Conservation (phyloP, 2,888 invertebrate species). For the Rhodophaea formosa region DNA sequence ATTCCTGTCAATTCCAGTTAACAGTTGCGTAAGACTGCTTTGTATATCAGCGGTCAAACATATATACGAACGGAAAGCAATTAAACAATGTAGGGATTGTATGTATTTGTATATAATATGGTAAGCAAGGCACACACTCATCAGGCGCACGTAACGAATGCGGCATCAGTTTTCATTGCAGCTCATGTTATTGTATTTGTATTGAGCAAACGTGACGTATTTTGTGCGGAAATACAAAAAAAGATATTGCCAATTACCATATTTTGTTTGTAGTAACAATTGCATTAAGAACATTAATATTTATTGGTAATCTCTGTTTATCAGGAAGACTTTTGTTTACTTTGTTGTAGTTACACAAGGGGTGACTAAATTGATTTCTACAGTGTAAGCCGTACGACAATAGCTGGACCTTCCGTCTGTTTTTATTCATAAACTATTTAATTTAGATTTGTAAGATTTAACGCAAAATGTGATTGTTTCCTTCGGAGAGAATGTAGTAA, state of each 20-base stretch:
- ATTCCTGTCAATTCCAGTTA: no score
- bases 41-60: no score
- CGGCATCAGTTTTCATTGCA: conserved; percentile 45
- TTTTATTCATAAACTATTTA: neutral
- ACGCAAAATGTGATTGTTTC: neutral
- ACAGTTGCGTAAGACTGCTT: no score
- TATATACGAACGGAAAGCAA: no score
- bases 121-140: conserved; percentile 24
- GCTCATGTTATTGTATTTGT: no score
- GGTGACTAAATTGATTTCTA: neutral
- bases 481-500: no score
- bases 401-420: neutral
- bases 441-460: neutral
- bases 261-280: neutral
- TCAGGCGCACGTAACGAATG: conserved; percentile 37
- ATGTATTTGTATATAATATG: no score
- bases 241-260: conserved; percentile 20
- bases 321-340: neutral
- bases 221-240: conserved; percentile 30
- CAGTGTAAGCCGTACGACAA: neutral
- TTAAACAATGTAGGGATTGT: no score
- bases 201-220: conserved; percentile 59
- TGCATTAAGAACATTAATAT: neutral
- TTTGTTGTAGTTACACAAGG: neutral
- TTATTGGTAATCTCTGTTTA: neutral